These are phyloP conservation scores for Ciona savignyi DNA, from an alignment of 23 tunicate genomes.

Conservation along the genomic window DNA sequence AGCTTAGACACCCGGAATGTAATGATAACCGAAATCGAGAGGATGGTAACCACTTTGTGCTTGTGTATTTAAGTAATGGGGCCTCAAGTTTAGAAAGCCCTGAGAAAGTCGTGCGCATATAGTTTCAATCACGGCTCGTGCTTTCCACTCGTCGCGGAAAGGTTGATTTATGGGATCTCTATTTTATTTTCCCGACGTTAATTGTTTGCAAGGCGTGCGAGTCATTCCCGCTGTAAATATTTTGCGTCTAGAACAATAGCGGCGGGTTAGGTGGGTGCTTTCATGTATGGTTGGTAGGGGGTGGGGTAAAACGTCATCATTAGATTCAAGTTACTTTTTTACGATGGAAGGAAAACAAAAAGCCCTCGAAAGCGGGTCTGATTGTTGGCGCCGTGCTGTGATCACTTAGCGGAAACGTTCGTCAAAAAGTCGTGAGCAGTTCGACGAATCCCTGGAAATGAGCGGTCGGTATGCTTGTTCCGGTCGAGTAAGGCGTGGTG, in stretches of 20 bases:
- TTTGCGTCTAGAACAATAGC: conserved; percentile 1
- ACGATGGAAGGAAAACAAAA: neutral
- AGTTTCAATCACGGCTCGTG: neutral
- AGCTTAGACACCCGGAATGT: neutral
- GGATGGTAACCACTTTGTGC: no score
- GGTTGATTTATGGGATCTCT: neutral
- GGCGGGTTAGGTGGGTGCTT: neutral
- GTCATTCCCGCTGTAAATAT: neutral
- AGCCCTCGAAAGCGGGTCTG: neutral
- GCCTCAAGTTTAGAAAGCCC: no score
- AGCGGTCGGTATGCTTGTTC: neutral
- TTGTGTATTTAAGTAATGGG: no score
- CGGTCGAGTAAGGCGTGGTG: neutral
- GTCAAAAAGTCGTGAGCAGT: neutral
- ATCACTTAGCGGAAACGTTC: neutral
- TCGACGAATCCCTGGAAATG: neutral
- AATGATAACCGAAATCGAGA: no score
- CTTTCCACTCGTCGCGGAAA: neutral
- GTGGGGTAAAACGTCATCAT: neutral
- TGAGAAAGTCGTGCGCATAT: no score
- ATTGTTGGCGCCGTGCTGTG: neutral
- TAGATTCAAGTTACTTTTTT: neutral
- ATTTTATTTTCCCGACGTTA: neutral
- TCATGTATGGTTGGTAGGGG: neutral
- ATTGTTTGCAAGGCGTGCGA: neutral